phyloP scores from a whole-genome alignment of 2,888 invertebrate species.

The Endotricha flammealis region DNA sequence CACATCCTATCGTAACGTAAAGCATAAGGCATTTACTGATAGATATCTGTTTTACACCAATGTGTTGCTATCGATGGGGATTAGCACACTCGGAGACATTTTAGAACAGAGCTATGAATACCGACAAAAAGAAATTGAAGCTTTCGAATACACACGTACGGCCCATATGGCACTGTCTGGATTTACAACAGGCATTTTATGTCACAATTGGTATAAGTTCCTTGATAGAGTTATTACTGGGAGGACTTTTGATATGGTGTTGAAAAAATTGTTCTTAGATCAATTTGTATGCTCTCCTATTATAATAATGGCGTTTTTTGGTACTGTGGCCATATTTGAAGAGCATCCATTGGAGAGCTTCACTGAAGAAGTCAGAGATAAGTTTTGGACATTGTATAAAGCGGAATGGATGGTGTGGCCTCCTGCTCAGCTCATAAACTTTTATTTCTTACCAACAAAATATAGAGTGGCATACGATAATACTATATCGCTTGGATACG shows the following conservation, averaged over 20 bases:
- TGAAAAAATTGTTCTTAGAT: constrained; percentile 89
- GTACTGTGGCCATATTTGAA: constrained; percentile 86
- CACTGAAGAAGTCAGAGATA: constrained; percentile 82
- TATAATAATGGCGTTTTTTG: constrained; percentile 86
- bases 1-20: constrained; percentile 36
- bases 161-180: constrained; percentile 88
- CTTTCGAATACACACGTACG: constrained; percentile 81
- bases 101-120: constrained; percentile 90
- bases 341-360: constrained; percentile 79
- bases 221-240: constrained; percentile 86
- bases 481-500: constrained; percentile 89
- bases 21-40: constrained; percentile 69
- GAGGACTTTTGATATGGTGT: constrained; percentile 79
- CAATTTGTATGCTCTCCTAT: constrained; percentile 91
- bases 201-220: constrained; percentile 91
- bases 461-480: constrained; percentile 94
- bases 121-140: constrained; percentile 68
- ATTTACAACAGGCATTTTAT: constrained; percentile 85
- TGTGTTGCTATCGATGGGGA: constrained; percentile 83
- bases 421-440: constrained; percentile 94
- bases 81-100: constrained; percentile 88
- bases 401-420: constrained; percentile 97
- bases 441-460: constrained; percentile 88
- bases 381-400: constrained; percentile 87
- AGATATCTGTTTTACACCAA: constrained; percentile 89